These are phyloP conservation scores for Xestobium rufovillosum DNA, from an alignment of 2,888 invertebrate species.

Conservation along the genomic window DNA sequence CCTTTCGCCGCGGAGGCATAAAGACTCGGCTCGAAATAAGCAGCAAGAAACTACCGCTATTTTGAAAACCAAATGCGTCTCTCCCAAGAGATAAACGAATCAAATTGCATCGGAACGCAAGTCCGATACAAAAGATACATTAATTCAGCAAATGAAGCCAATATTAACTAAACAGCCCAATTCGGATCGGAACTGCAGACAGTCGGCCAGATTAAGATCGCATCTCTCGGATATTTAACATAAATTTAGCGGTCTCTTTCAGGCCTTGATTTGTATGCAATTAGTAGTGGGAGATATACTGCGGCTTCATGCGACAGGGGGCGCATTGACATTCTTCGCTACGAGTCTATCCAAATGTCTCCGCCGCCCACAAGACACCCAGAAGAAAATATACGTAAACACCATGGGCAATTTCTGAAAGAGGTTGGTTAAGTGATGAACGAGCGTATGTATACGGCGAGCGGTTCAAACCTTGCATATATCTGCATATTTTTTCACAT, in stretches of 20 bases:
- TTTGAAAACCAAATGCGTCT: constrained; percentile 21
- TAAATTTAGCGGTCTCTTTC: constrained; percentile 36
- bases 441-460: too few relatives aligned
- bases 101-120: constrained; percentile 10
- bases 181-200: constrained; percentile 28
- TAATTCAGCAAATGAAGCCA: constrained; percentile 27
- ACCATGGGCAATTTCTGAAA: too few relatives aligned
- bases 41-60: constrained; percentile 16
- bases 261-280: constrained; percentile 36
- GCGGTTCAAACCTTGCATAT: too few relatives aligned
- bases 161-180: constrained; percentile 33
- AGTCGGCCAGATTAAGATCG: constrained; percentile 33
- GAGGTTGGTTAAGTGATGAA: too few relatives aligned
- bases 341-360: too few relatives aligned
- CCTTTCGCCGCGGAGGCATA: neutral
- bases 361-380: too few relatives aligned
- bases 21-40: too few relatives aligned
- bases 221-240: constrained; percentile 31
- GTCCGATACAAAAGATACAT: constrained; percentile 25
- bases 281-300: constrained; percentile 35
- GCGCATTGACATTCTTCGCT: constrained; percentile 38
- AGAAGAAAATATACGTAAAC: too few relatives aligned
- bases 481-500: too few relatives aligned
- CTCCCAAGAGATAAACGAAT: constrained; percentile 16
- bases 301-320: constrained; percentile 29